Evolutionary conservation across 1,140 invertebrate species (phyloP).

Genomic region (Nephotettix cincticeps): DNA sequence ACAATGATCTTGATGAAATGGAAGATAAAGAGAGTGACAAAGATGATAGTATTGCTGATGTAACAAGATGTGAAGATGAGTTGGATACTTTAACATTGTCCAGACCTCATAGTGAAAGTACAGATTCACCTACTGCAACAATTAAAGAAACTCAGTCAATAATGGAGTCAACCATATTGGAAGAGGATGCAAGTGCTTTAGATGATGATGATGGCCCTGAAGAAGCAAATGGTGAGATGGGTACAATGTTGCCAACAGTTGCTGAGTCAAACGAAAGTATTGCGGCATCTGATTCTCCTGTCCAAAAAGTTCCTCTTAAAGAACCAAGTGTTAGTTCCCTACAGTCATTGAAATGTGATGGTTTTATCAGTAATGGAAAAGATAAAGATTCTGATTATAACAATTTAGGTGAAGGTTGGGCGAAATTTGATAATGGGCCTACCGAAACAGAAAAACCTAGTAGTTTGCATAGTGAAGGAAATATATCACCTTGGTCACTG

Average conservation of each 20-base stretch:
- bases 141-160: slow-evolving; percentile 41
- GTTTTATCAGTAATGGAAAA: slow-evolving; percentile 1
- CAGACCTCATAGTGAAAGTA: slow-evolving; percentile 41
- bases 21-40: slow-evolving; percentile 35
- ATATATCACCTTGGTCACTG: slow-evolving; percentile 71
- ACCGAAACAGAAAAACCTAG: slow-evolving; percentile 47
- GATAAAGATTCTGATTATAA: slow-evolving; percentile 6
- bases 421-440: slow-evolving; percentile 51
- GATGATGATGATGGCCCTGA: slow-evolving; percentile 34
- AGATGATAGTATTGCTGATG: slow-evolving; percentile 36
- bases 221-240: slow-evolving; percentile 31
- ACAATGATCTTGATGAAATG: slow-evolving; percentile 23
- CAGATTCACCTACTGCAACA: slow-evolving; percentile 40
- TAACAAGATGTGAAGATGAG: slow-evolving; percentile 38
- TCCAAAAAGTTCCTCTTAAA: not conserved
- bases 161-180: slow-evolving; percentile 42
- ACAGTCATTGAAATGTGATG: slow-evolving; percentile 13
- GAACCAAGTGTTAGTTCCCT: slow-evolving; percentile 18
- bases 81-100: slow-evolving; percentile 39
- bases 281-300: slow-evolving; percentile 16
- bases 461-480: slow-evolving; percentile 53
- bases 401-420: slow-evolving; percentile 43
- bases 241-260: slow-evolving; percentile 19
- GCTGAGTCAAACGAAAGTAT: slow-evolving; percentile 29
- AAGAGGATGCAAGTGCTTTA: slow-evolving; percentile 41